Base-by-base conservation (phyloP, 2,113 vertebrate genomes). In the Rhynchomys soricoides region DNA sequence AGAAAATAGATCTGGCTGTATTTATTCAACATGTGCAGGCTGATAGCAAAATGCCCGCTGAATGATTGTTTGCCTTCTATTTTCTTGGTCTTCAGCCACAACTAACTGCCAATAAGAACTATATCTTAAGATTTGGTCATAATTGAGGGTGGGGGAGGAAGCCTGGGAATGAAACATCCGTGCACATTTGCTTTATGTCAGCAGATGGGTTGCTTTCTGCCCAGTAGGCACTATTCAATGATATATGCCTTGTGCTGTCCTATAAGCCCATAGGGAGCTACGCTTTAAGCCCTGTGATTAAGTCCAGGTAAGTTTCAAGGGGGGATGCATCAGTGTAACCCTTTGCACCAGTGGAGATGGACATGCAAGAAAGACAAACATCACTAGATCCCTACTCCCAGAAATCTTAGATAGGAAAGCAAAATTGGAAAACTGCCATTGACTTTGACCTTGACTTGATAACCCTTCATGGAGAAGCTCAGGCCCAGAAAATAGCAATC, bases 31-130 rank as follows among this genome's bases (percentile, higher is more conserved):
- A 89, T 78, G 40, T 95, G 96, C 96, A 97, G 97, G 74, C 16
- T 34, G 45, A 87, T 96, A 97, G 97, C 21, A 0, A 86, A 97
- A 89, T 66, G 97, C 70, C 66, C 96, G 45, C 82, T 19, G 95
- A 21, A 16, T 95, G 82, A 98, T 97, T 92, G 64, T 59, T 68
- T 75, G 66, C 50, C n/a, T 89, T 93, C 73, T 31, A 0, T 85
- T 98, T 97, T 95, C 95, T 98, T 98, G 97, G 95, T 71, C 97
- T 97, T 43, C 34, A 52, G 55, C 97, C 98, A 98, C 94, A 97
- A 50, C 52, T 97, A 81, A 82, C 95, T 90, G 94, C 97, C 97
- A 95, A 86, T 96, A 97, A 92, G 85, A 98, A 92, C 85, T 94
- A 74, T 89, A 50, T 90, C 89, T 96, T 12, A 95, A 77, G 95